phyloP scores from a whole-genome alignment of 2,113 vertebrate genomes.

The Gasterosteus aculeatus region DNA sequence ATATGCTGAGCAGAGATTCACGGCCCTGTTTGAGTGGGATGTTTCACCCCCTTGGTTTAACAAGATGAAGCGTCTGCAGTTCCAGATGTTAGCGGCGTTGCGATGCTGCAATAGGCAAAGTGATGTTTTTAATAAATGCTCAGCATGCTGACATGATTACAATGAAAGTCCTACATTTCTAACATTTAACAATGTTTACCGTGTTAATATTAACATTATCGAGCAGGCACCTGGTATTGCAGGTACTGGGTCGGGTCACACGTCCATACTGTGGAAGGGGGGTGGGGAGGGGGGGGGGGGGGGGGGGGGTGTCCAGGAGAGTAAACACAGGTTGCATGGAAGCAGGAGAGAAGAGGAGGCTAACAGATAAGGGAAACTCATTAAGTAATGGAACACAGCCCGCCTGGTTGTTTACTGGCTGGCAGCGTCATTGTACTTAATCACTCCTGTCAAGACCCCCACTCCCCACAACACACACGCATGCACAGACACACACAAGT shows the following conservation, averaged over 20 bases:
- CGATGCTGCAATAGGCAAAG: background rate
- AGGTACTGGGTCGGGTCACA: constrained; percentile 13
- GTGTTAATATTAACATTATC: background rate
- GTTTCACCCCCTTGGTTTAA: constrained; percentile 5
- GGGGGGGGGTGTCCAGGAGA: constrained; percentile 35
- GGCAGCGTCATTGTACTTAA: constrained; percentile 62
- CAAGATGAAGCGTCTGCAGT: background rate
- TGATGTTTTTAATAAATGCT: constrained; percentile 22
- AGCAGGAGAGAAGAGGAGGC: constrained; percentile 54
- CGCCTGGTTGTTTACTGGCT: constrained; percentile 69
- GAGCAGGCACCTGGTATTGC: constrained; percentile 9
- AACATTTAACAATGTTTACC: background rate
- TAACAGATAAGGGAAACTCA: constrained; percentile 64
- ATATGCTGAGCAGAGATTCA: background rate
- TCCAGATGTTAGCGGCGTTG: background rate
- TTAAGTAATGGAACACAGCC: constrained; percentile 71
- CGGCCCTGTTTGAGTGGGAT: background rate
- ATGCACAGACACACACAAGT: background rate
- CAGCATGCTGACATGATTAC: constrained; percentile 1
- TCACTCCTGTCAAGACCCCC: constrained; percentile 59
- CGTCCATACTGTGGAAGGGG: background rate
- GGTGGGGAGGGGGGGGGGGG: too few relatives aligned
- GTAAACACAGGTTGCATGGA: constrained; percentile 58
- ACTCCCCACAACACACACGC: background rate
- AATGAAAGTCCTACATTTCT: background rate